These are phyloP conservation scores for Dicaeum eximium DNA, from an alignment of 2,113 vertebrate genomes.

Conservation along the genomic window DNA sequence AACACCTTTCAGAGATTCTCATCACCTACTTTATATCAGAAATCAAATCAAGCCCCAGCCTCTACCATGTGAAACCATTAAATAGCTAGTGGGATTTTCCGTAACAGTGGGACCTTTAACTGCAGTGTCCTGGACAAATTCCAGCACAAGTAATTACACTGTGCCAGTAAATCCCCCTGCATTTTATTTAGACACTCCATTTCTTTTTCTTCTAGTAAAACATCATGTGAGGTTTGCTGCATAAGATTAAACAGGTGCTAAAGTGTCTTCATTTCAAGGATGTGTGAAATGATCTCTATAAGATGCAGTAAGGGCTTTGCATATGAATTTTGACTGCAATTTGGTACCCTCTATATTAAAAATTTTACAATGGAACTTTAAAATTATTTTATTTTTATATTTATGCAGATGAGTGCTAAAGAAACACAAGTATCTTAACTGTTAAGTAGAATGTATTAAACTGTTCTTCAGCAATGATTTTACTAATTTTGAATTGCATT, in stretches of 20 bases:
- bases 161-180: conserved; percentile 10
- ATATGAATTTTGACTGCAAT: not conserved
- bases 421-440: not conserved
- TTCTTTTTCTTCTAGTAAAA: conserved; percentile 12
- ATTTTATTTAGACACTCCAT: not conserved
- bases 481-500: not conserved
- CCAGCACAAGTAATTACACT: conserved; percentile 30
- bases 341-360: not conserved
- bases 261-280: not conserved
- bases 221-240: not conserved
- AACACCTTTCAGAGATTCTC: not conserved
- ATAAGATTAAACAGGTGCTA: not conserved
- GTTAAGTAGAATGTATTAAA: not conserved
- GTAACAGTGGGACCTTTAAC: not conserved
- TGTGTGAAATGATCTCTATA: not conserved
- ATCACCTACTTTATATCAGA: not conserved
- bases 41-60: not conserved
- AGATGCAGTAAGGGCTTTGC: not conserved
- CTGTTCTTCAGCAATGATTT: not conserved
- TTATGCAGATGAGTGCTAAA: not conserved
- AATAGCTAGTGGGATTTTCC: not conserved
- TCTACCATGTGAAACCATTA: not conserved
- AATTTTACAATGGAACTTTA: not conserved
- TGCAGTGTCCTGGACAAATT: not conserved
- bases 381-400: not conserved